These are phyloP conservation scores for Struthio camelus DNA, from an alignment of 2,113 vertebrate genomes.

Conservation along the genomic window DNA sequence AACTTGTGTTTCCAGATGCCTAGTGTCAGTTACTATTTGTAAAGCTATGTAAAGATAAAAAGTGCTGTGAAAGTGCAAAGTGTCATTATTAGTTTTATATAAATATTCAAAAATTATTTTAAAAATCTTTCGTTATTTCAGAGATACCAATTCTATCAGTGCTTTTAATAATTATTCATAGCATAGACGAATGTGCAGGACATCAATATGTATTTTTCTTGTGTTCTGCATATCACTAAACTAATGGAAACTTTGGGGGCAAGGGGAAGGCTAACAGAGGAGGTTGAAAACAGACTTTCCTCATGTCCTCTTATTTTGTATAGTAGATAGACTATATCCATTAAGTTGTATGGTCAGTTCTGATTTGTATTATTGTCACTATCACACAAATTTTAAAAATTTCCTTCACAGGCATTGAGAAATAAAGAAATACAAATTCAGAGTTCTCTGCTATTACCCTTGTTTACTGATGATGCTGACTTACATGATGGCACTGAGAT, in stretches of 20 bases:
- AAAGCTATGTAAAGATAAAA: constrained; percentile 16
- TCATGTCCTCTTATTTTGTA: not conserved
- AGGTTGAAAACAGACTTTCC: not conserved
- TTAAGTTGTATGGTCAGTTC: not conserved
- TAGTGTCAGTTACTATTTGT: not conserved
- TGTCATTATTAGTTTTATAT: not conserved
- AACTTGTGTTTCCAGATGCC: not conserved
- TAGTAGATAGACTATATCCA: not conserved
- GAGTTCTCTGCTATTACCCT: not conserved
- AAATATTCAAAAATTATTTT: not conserved
- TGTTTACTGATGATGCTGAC: not conserved
- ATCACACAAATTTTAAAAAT: not conserved
- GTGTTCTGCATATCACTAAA: not conserved
- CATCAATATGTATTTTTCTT: not conserved
- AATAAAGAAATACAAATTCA: constrained; percentile 6
- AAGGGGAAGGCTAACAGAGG: not conserved
- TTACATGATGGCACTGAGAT: not conserved
- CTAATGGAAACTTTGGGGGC: not conserved
- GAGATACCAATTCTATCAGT: not conserved
- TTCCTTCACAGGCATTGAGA: not conserved
- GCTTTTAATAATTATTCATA: not conserved
- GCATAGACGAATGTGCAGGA: not conserved
- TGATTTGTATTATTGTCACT: not conserved
- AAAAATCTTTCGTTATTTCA: not conserved
- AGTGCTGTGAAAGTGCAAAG: not conserved